Evolutionary conservation across 2,113 vertebrate genomes (phyloP), one percentile per base, ranked within the genome.

Genomic region (Leptobrachium leishanense): DNA sequence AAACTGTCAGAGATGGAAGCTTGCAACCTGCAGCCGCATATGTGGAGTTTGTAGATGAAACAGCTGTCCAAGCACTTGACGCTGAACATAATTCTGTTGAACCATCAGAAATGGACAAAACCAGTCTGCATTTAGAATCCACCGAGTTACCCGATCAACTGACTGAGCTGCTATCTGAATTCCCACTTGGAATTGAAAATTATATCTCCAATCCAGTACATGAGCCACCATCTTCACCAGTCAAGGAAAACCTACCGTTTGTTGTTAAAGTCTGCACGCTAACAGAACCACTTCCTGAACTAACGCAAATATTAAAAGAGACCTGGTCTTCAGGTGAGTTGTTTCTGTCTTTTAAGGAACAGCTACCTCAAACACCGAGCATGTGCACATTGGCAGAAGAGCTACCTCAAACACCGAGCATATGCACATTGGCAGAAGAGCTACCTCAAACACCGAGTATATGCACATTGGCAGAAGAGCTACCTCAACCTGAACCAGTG

Each of bases 181-280:
- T 93, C 85, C 93, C 93, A 0, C 92, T 87, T 76, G 93, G 93
- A 55, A 89, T 94, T 69, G 87, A 91, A 81, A 39, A 82, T 74
- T 3, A 79, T 12, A 55, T 67, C 13, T 72, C 46, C 4, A 13
- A 31, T 54, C 31, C 55, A 66, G 7, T 15, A 40, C n/a, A 43
- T 1, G 13, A 8, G 1, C 46, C 46, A 5, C 4, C 8, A 50
- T 50, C 46, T 50, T 50, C 46, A 50, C 46, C 46, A 4, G 8
- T 50, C 8, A 50, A 50, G 46, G 46, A 50, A 50, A 8, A 50
- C 4, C 46, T 5, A 50, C 4, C 4, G 4, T 8, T 8, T 5
- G 46, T 50, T 50, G 46, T 4, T 50, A 50, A 50, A 5, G 46
- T 4, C 4, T 50, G 46, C 8, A 5, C 46, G 4, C 8, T 50